Conservation (phyloP, 2,113 vertebrate genomes). For the Atlantisia rogersi region DNA sequence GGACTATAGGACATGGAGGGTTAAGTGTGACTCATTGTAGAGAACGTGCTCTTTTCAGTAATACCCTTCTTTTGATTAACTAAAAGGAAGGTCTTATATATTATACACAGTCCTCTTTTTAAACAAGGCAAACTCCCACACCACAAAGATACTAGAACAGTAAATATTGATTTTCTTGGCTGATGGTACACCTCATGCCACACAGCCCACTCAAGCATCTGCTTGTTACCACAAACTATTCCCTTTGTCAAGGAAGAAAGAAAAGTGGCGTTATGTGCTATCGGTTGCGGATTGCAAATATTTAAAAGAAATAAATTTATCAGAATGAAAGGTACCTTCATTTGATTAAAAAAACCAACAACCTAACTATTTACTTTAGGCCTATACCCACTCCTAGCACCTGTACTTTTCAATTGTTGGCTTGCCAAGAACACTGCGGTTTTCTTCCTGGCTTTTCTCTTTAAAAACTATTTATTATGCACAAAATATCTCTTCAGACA, state of each 20-base stretch:
- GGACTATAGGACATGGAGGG: neutral
- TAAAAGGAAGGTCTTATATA: slow-evolving; percentile 39
- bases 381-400: slow-evolving; percentile 71
- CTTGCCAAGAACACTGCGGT: slow-evolving; percentile 73
- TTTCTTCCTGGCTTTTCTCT: slow-evolving; percentile 63
- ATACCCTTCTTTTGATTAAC: slow-evolving; percentile 37
- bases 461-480: slow-evolving; percentile 48
- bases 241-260: slow-evolving; percentile 74
- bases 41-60: slow-evolving; percentile 17
- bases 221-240: slow-evolving; percentile 66
- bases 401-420: slow-evolving; percentile 79
- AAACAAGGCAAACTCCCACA: slow-evolving; percentile 71
- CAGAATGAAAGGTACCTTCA: slow-evolving; percentile 77
- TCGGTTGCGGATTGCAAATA: slow-evolving; percentile 84
- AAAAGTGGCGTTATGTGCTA: slow-evolving; percentile 72
- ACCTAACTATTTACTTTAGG: slow-evolving; percentile 75
- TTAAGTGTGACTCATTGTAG: neutral
- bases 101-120: slow-evolving; percentile 59
- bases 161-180: slow-evolving; percentile 85
- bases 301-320: slow-evolving; percentile 86
- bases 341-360: slow-evolving; percentile 63
- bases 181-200: slow-evolving; percentile 69
- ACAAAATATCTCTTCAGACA: slow-evolving; percentile 58
- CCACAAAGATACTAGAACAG: slow-evolving; percentile 79
- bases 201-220: slow-evolving; percentile 73